Percentiles rank a stretch among this genome's conserved stretches.
These are phyloP conservation scores for Pomacea canaliculata DNA, from an alignment of 2,888 invertebrate species.

Conservation along the genomic window DNA sequence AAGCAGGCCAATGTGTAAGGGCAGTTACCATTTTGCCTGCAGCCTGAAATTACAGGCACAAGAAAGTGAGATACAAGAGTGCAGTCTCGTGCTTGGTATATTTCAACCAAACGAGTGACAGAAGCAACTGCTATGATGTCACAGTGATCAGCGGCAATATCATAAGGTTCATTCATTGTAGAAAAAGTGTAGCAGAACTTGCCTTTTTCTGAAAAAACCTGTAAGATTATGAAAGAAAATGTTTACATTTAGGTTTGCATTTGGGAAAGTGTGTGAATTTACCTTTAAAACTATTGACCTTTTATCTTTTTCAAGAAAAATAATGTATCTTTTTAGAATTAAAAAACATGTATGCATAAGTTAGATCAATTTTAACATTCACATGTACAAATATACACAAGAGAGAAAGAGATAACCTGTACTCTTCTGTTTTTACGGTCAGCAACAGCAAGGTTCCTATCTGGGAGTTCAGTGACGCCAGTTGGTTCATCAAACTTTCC, in stretches of 20 bases:
- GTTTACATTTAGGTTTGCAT: too few relatives aligned
- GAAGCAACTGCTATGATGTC: slow-evolving; percentile 58
- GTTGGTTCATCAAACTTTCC: slow-evolving; percentile 62
- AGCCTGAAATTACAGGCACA: slow-evolving; percentile 6
- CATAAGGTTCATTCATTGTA: slow-evolving; percentile 50
- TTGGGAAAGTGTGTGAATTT: too few relatives aligned
- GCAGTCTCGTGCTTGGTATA: slow-evolving; percentile 46
- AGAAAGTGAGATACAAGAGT: slow-evolving; percentile 30
- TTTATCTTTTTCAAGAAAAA: too few relatives aligned
- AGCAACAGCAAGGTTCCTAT: slow-evolving; percentile 62
- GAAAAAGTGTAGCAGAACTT: slow-evolving; percentile 50
- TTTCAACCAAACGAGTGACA: slow-evolving; percentile 43
- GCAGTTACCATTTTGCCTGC: slow-evolving; percentile 23
- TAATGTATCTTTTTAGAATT: too few relatives aligned
- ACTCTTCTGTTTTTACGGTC: slow-evolving; percentile 62
- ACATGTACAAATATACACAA: background rate
- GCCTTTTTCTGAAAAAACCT: slow-evolving; percentile 44
- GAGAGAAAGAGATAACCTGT: slow-evolving; percentile 38
- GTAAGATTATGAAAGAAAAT: background rate
- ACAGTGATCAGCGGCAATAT: slow-evolving; percentile 51
- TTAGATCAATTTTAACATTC: background rate
- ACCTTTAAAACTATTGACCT: too few relatives aligned
- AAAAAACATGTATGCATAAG: too few relatives aligned
- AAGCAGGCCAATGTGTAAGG: slow-evolving; percentile 47
- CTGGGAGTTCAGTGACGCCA: slow-evolving; percentile 57